Evolutionary conservation across 1,140 invertebrate genomes (phyloP).

Genomic region (Papilio aristodemus): DNA sequence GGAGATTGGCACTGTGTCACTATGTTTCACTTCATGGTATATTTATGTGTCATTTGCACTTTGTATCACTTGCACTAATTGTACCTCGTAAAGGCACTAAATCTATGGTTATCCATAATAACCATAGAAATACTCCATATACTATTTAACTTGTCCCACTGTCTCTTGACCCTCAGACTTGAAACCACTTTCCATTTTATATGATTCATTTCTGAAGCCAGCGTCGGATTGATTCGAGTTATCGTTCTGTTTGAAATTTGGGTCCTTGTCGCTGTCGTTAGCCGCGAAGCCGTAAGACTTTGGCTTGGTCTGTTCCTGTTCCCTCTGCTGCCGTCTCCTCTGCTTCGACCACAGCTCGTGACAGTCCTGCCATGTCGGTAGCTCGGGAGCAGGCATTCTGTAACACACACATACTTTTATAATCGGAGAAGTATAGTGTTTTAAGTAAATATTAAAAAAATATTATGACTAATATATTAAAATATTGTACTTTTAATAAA

Average conservation of each 20-base stretch:
- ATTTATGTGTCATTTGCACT: slow-evolving; percentile 39
- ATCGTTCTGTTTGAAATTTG: slow-evolving; percentile 46
- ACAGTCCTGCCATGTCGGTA: slow-evolving; percentile 98
- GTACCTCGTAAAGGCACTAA: slow-evolving; percentile 32
- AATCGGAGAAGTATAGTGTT: neutral
- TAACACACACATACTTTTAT: slow-evolving; percentile 36
- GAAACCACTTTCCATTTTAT: slow-evolving; percentile 53
- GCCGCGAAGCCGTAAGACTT: slow-evolving; percentile 56
- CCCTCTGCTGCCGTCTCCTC: slow-evolving; percentile 88
- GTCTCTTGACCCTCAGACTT: slow-evolving; percentile 58
- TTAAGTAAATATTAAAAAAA: too few species aligned
- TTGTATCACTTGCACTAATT: slow-evolving; percentile 37
- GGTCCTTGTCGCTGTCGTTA: slow-evolving; percentile 45
- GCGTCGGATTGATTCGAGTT: slow-evolving; percentile 47
- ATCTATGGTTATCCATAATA: slow-evolving; percentile 44
- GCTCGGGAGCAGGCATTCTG: slow-evolving; percentile 90
- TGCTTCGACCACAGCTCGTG: slow-evolving; percentile 99
- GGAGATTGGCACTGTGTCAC: neutral
- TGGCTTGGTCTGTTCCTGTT: slow-evolving; percentile 84
- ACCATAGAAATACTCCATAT: slow-evolving; percentile 57
- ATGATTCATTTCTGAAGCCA: slow-evolving; percentile 56
- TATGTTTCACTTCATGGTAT: slow-evolving; percentile 6
- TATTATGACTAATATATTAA: too few species aligned
- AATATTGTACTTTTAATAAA: too few species aligned
- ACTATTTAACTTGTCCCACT: slow-evolving; percentile 71